Evolutionary conservation across 2,113 vertebrate genomes (phyloP), one percentile per base, ranked within the genome.

Genomic region (Pelecanus crispus): DNA sequence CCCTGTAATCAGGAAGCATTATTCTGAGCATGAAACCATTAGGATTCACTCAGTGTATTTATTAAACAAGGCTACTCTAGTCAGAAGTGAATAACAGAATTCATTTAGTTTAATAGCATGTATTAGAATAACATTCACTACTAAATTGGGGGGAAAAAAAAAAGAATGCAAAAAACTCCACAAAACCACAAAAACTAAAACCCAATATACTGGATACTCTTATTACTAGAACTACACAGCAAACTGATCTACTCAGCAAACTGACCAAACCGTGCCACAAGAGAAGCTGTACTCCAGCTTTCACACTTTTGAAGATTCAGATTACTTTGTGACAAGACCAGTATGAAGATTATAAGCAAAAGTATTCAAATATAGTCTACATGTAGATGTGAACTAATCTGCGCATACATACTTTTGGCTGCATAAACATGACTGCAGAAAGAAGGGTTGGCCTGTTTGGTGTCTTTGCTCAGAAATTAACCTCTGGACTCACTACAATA

Each of bases 1-100:
- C 97, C 98, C 99, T 99, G 94, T 11, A 97, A 98, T 92, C 80
- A 92, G 15, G 97, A 96, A 92, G 72, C 63, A 93, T 74, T 79
- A 92, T 47, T 86, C 84, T 73, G 53, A 91, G 49, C 32, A 81
- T 7, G 25, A 90, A 85, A 32, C 55, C 72, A 86, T 79, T 75
- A 80, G 34, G 52, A 92, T 63, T 81, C 94, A 88, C 40, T 61
- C 86, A 47, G 7, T 26, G 44, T 40, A 20, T 81, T 88, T 90
- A 90, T 78, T 83, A 88, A 89, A 90, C 55, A 85, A 40, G 21
- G 63, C 22, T 89, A 45, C 58, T 89, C 17, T 13, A 79, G 77
- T 32, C 74, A 80, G 81, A 94, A 89, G 82, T 11, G 38, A 96
- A 84, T 44, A 72, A 65, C 8, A 75, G 49, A 74, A 79, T 87